phyloP scores from a whole-genome alignment of 2,888 invertebrate species.

The Rhamphomyia laevipes region DNA sequence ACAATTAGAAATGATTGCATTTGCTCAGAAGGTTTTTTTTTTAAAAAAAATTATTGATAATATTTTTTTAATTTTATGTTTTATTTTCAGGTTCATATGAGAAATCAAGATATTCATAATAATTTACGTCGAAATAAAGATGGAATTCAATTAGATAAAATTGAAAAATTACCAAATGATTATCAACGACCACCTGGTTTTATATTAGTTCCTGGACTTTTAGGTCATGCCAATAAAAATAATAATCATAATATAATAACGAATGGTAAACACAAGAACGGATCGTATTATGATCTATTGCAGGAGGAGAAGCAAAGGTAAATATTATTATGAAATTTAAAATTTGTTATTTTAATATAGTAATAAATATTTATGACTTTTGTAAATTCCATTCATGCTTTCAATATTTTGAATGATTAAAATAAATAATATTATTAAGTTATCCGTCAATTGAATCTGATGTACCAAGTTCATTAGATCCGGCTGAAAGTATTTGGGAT shows the following conservation, averaged over 20 bases:
- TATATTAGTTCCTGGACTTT: slow-evolving; percentile 41
- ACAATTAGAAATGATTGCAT: slow-evolving; percentile 41
- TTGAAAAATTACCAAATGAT: slow-evolving; percentile 44
- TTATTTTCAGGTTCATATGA: slow-evolving; percentile 46
- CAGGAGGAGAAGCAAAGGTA: slow-evolving; percentile 41
- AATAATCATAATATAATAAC: not conserved
- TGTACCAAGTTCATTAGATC: slow-evolving; percentile 19
- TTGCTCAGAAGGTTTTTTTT: slow-evolving; percentile 40
- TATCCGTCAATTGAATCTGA: slow-evolving; percentile 20
- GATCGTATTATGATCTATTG: slow-evolving; percentile 25
- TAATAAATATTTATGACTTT: slow-evolving; percentile 2
- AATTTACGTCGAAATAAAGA: slow-evolving; percentile 51
- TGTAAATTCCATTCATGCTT: not conserved
- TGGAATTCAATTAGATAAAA: slow-evolving; percentile 43
- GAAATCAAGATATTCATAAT: slow-evolving; percentile 55
- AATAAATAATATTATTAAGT: not conserved
- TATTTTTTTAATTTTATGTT: slow-evolving; percentile 1
- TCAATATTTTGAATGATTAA: not conserved
- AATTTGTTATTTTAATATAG: slow-evolving; percentile 2
- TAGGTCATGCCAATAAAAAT: slow-evolving; percentile 11
- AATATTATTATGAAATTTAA: slow-evolving; percentile 11
- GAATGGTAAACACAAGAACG: not conserved
- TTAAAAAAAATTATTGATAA: not conserved
- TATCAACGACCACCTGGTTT: slow-evolving; percentile 52
- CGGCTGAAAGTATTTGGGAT: slow-evolving; percentile 46